phyloP scores from a whole-genome alignment of 2,888 invertebrate species.

The Rhorus exstirpatorius region DNA sequence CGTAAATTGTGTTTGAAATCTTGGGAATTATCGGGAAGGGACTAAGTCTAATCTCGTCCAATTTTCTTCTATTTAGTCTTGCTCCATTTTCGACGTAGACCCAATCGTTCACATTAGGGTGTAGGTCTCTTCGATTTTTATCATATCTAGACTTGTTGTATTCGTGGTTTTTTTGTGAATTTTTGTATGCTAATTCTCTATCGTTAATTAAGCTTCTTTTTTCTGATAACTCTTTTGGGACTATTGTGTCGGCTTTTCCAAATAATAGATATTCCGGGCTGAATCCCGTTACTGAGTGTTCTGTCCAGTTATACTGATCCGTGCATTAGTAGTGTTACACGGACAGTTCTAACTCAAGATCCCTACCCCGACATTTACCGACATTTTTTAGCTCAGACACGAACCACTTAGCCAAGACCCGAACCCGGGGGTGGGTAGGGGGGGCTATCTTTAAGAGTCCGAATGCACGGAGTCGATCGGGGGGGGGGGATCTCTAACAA shows the following conservation, averaged over 20 bases:
- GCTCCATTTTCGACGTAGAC: conserved; percentile 72
- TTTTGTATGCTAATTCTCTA: conserved; percentile 68
- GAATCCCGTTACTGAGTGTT: conserved; percentile 72
- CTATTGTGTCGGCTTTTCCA: conserved; percentile 62
- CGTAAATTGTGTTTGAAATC: conserved; percentile 64
- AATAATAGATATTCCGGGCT: conserved; percentile 70
- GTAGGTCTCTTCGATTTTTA: conserved; percentile 63
- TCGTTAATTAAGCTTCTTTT: conserved; percentile 61
- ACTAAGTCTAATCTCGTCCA: conserved; percentile 69
- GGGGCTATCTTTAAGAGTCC: too few species aligned
- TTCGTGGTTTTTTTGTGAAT: conserved; percentile 66
- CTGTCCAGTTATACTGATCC: conserved; percentile 72
- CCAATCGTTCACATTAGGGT: conserved; percentile 67
- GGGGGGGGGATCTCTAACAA: too few species aligned
- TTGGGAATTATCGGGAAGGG: conserved; percentile 63
- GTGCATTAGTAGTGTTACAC: too few species aligned
- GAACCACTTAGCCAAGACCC: too few species aligned
- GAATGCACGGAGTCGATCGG: too few species aligned
- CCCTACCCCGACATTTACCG: too few species aligned
- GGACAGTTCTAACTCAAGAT: too few species aligned
- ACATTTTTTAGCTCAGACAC: too few species aligned
- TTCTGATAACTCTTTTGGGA: conserved; percentile 66
- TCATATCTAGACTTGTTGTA: conserved; percentile 69
- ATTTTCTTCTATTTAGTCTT: conserved; percentile 71
- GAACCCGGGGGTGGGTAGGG: too few species aligned